Percentiles rank a stretch among this genome's conserved stretches.
Conservation (phyloP, 2,888 invertebrate species). For the Lymantria dispar region DNA sequence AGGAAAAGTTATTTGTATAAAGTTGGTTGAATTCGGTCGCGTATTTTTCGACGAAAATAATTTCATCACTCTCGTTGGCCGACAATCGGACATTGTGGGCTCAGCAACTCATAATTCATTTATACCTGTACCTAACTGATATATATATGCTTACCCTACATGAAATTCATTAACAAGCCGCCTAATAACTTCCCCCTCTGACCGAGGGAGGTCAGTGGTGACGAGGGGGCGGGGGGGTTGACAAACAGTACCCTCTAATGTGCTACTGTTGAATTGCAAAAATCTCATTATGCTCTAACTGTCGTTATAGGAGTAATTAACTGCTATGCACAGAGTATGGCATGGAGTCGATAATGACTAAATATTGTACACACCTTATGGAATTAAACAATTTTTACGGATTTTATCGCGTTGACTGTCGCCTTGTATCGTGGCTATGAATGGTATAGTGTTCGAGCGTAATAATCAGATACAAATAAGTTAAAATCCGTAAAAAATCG, state of each 20-base stretch:
- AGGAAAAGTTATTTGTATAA: too few relatives aligned
- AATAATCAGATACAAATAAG: too few relatives aligned
- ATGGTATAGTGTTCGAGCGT: too few relatives aligned
- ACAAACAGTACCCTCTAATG: slow-evolving; percentile 74
- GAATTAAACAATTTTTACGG: too few relatives aligned
- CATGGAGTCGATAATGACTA: slow-evolving; percentile 33
- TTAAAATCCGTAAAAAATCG: too few relatives aligned
- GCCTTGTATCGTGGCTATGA: too few relatives aligned
- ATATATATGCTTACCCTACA: slow-evolving; percentile 45
- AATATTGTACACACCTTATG: too few relatives aligned
- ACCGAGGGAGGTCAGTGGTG: slow-evolving; percentile 32
- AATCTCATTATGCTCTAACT: slow-evolving; percentile 81
- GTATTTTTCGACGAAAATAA: slow-evolving; percentile 2
- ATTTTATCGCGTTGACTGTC: too few relatives aligned
- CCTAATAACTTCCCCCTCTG: slow-evolving; percentile 60
- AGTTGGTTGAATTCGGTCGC: background rate
- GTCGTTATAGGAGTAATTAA: slow-evolving; percentile 81
- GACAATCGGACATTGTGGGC: slow-evolving; percentile 27
- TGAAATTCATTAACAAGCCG: slow-evolving; percentile 68
- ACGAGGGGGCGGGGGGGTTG: slow-evolving; percentile 39
- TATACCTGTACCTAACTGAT: slow-evolving; percentile 33
- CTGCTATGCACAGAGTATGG: slow-evolving; percentile 45
- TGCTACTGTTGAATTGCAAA: slow-evolving; percentile 81
- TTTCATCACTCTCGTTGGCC: slow-evolving; percentile 6
- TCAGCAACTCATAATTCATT: slow-evolving; percentile 36